A percentile compares a stretch with the other conserved stretches of the same genome.
Evolutionary conservation across 2,888 invertebrate genomes (phyloP).

Genomic region (Chamaedrilus cognettii): DNA sequence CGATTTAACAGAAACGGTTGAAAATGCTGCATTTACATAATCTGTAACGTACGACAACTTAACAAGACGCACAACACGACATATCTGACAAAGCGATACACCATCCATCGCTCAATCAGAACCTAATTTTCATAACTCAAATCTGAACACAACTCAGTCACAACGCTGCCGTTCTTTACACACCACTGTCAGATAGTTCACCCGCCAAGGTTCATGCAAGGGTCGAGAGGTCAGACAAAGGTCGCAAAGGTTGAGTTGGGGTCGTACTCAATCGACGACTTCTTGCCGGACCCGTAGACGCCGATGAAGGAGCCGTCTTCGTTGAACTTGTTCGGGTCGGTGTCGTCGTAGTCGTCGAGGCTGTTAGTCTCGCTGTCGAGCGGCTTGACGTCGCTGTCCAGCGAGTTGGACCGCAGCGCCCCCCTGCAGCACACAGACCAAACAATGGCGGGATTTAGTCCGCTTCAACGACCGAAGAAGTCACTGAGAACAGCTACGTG

Average conservation of each 20-base stretch:
- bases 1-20: too few relatives aligned
- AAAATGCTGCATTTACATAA: too few relatives aligned
- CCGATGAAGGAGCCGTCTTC: conserved; percentile 99
- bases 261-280: conserved; percentile 28
- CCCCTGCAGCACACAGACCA: neutral
- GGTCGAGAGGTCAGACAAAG: conserved; percentile 2
- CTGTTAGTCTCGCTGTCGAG: conserved; percentile 95
- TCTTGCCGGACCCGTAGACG: conserved; percentile 75
- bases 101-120: too few relatives aligned
- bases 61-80: too few relatives aligned
- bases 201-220: neutral
- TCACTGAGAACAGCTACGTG: neutral
- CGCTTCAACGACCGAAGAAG: neutral
- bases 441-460: too few relatives aligned
- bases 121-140: too few relatives aligned
- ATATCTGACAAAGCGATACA: too few relatives aligned
- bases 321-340: conserved; percentile 95
- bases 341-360: conserved; percentile 99
- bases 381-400: conserved; percentile 42
- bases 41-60: too few relatives aligned
- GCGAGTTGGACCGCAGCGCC: conserved; percentile 22
- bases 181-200: too few relatives aligned
- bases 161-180: too few relatives aligned
- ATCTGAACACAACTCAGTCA: too few relatives aligned
- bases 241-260: conserved; percentile 5